Base-by-base conservation (phyloP, 2,888 invertebrate species). In the Alcis repandata region DNA sequence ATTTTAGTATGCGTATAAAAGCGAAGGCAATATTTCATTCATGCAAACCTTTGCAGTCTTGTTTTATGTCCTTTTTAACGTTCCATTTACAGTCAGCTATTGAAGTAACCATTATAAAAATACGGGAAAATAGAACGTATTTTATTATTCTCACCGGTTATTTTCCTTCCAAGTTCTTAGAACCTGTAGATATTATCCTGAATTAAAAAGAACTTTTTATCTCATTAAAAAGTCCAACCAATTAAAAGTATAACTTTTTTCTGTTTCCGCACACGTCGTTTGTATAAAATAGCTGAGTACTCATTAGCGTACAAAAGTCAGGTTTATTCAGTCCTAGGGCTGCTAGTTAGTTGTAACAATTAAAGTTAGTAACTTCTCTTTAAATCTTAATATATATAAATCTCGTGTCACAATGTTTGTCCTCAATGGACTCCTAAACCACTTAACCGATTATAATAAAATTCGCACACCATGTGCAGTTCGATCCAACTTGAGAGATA, bases 31-130 rank as follows among this genome's bases (percentile, higher is more conserved):
- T 64, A 53, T 65, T 61, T 62, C 57, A 66, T 68, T 69, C 66
- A 68, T 64, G 65, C 49, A 45, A 56, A 58, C 53, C 66, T 62
- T 52, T 60, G 36, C 51, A 56, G 48, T 54, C n/a, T 40, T 51
- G 63, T 57, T 69, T 71, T 61, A 69, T 59, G 63, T 33, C 49
- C 63, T 17, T 67, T 71, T 61, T 58, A 63, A 49, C 38, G 51
- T 13, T 43, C 45, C 46, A 49, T 58, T 51, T 56, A 56, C 53
- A 32, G 45, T 13, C 32, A 17, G 32, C 9, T 32, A 33, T 41
- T 20, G 15, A 36, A 15, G 40, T 22, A 17, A 15, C 4, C 43
- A 27, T 27, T 38, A 45, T 36, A 38, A 38, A 51, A 62, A 48
- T 40, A 36, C 15, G 45, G 17, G 19, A 10, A 40, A 61, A 52